Conservation (phyloP, 2,113 vertebrate genomes). For the Coptodon bakossiorum region DNA sequence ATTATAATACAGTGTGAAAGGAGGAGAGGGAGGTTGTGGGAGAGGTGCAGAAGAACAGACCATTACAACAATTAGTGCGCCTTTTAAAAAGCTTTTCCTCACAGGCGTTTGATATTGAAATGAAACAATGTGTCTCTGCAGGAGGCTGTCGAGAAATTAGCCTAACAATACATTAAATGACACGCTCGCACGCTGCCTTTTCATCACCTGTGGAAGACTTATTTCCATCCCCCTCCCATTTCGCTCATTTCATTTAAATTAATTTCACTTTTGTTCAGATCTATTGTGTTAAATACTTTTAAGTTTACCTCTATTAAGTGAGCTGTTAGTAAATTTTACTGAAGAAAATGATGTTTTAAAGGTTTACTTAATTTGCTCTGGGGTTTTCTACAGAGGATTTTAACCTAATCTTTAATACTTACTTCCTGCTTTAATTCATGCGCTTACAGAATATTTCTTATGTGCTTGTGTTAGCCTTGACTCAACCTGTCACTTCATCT, state of each 20-base stretch:
- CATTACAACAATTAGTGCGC: slow-evolving; percentile 60
- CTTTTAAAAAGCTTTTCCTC: slow-evolving; percentile 53
- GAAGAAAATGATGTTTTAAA: background rate
- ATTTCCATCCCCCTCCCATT: background rate
- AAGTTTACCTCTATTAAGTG: background rate
- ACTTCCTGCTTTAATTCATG: background rate
- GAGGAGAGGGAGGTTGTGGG: slow-evolving; percentile 26
- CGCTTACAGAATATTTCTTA: background rate
- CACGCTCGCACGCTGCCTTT: background rate
- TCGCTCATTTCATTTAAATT: slow-evolving; percentile 14
- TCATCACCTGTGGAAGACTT: slow-evolving; percentile 36
- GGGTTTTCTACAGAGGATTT: background rate
- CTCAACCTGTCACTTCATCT: background rate
- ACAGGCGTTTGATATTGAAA: slow-evolving; percentile 55
- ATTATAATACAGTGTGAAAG: slow-evolving; percentile 55
- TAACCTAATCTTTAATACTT: background rate
- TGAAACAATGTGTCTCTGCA: slow-evolving; percentile 40
- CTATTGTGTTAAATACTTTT: slow-evolving; percentile 1
- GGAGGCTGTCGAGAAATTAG: slow-evolving; percentile 52
- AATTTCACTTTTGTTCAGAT: slow-evolving; percentile 3
- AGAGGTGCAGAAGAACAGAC: slow-evolving; percentile 43
- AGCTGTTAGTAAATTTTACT: background rate
- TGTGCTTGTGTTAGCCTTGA: background rate
- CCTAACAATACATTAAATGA: slow-evolving; percentile 35
- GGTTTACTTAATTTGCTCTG: background rate